These are phyloP conservation scores for Operophtera brumata DNA, from an alignment of 2,888 invertebrate genomes.

Conservation along the genomic window DNA sequence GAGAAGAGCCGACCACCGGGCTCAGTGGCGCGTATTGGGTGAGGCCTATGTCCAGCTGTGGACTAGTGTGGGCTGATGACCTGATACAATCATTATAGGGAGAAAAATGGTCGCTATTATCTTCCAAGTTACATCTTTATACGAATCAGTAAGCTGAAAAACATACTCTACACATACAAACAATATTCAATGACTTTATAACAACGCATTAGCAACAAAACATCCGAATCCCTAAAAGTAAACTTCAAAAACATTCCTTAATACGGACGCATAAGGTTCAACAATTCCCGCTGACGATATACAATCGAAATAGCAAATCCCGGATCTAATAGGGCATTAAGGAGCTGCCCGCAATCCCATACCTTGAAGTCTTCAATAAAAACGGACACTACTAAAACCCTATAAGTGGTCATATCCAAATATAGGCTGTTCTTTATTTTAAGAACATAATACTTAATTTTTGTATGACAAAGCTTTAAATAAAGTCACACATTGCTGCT, in stretches of 20 bases:
- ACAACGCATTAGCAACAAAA: constrained; percentile 4
- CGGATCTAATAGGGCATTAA: constrained; percentile 27
- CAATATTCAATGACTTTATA: background rate
- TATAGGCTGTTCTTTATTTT: constrained; percentile 17
- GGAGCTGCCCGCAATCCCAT: constrained; percentile 22
- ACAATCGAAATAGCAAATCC: constrained; percentile 22
- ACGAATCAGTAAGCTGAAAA: background rate
- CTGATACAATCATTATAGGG: too few relatives aligned
- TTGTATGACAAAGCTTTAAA: background rate
- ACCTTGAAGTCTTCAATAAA: constrained; percentile 31
- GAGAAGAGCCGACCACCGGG: too few relatives aligned
- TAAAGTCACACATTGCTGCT: background rate
- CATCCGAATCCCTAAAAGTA: background rate
- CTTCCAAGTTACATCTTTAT: too few relatives aligned
- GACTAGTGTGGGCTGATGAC: too few relatives aligned
- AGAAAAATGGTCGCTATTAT: too few relatives aligned
- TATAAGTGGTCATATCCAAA: constrained; percentile 21
- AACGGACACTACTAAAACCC: constrained; percentile 30
- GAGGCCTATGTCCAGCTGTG: too few relatives aligned
- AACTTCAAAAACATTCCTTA: constrained; percentile 2
- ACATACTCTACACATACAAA: background rate
- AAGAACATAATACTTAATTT: background rate
- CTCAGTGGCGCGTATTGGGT: too few relatives aligned
- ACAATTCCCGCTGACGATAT: constrained; percentile 11
- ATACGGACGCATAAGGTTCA: constrained; percentile 1